A percentile compares a stretch with the other conserved stretches of the same genome.
Evolutionary conservation across 2,797 vertebrate species (phyloP).

Genomic region (Austrolebias charrua): DNA sequence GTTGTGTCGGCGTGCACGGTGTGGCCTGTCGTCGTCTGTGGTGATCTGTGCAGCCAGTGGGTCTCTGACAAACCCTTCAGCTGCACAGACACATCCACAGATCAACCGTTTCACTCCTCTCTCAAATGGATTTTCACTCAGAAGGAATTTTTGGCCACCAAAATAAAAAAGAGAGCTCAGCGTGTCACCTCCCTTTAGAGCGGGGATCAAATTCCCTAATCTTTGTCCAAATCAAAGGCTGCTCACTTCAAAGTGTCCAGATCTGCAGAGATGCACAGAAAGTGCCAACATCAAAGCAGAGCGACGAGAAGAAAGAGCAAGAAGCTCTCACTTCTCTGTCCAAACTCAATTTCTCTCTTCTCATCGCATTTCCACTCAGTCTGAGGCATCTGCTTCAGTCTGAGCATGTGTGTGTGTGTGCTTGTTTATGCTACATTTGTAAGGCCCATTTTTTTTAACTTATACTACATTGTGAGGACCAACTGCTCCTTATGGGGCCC

Average conservation of each 20-base stretch:
- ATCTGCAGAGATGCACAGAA: slow-evolving; percentile 46
- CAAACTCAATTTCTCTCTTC: slow-evolving; percentile 47
- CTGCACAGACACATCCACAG: slow-evolving; percentile 21
- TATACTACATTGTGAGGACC: no score
- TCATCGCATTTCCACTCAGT: slow-evolving; percentile 19
- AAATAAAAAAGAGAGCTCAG: slow-evolving; percentile 35
- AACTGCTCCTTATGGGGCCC: no score
- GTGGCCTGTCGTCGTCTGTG: slow-evolving; percentile 33
- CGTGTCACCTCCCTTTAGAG: slow-evolving; percentile 38
- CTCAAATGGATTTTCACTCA: slow-evolving; percentile 39
- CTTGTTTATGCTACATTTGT: no score
- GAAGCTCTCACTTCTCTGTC: slow-evolving; percentile 47
- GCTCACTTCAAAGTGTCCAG: slow-evolving; percentile 53
- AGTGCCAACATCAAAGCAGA: slow-evolving; percentile 24
- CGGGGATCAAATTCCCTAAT: slow-evolving; percentile 54
- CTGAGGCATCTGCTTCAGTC: slow-evolving; percentile 22
- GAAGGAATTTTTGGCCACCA: slow-evolving; percentile 29
- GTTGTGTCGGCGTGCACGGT: slow-evolving; percentile 29
- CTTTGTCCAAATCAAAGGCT: slow-evolving; percentile 64
- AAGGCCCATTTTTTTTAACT: no score
- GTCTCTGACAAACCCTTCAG: slow-evolving; percentile 44
- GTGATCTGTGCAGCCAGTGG: slow-evolving; percentile 37
- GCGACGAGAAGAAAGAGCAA: neutral
- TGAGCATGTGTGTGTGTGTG: slow-evolving; percentile 2
- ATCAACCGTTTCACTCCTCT: slow-evolving; percentile 25